Conservation (phyloP, 2,797 vertebrate species). For the Aulostomus chinensis region DNA sequence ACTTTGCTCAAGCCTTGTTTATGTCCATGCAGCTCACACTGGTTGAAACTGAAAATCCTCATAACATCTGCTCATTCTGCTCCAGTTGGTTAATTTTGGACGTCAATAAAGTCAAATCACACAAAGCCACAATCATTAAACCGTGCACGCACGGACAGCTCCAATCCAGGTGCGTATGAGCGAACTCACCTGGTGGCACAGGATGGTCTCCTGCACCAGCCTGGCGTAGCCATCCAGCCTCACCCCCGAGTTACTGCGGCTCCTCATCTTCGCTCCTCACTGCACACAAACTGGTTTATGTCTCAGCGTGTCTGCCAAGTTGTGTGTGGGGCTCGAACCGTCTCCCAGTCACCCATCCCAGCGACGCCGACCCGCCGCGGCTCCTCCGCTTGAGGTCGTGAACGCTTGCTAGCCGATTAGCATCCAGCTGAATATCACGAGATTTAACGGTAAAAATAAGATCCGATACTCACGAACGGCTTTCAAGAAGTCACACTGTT, state of each 20-base stretch:
- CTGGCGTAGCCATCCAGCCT: conserved; percentile 91
- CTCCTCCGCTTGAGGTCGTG: no score
- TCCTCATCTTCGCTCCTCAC: conserved; percentile 84
- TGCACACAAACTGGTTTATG: conserved; percentile 10
- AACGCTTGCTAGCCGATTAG: conserved; percentile 39
- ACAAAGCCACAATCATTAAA: no score
- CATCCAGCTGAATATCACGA: conserved; percentile 33
- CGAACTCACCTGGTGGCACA: conserved; percentile 89
- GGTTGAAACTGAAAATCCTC: conserved; percentile 12
- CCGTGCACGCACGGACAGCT: no score
- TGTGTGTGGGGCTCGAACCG: not conserved
- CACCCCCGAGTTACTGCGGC: conserved; percentile 96
- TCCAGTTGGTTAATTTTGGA: no score
- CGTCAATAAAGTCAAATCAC: not conserved
- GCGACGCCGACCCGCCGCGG: conserved; percentile 5
- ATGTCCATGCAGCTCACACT: conserved; percentile 39
- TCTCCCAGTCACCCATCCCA: not conserved
- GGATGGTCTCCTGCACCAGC: conserved; percentile 92
- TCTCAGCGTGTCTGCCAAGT: not conserved
- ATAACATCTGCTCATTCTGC: conserved; percentile 28
- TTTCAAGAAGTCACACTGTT: no score
- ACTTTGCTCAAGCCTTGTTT: conserved; percentile 73
- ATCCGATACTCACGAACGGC: not conserved
- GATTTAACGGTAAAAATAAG: not conserved
- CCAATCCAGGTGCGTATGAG: not conserved